Evolutionary conservation across 2,113 vertebrate genomes (phyloP).

Genomic region (Melozone crissalis): DNA sequence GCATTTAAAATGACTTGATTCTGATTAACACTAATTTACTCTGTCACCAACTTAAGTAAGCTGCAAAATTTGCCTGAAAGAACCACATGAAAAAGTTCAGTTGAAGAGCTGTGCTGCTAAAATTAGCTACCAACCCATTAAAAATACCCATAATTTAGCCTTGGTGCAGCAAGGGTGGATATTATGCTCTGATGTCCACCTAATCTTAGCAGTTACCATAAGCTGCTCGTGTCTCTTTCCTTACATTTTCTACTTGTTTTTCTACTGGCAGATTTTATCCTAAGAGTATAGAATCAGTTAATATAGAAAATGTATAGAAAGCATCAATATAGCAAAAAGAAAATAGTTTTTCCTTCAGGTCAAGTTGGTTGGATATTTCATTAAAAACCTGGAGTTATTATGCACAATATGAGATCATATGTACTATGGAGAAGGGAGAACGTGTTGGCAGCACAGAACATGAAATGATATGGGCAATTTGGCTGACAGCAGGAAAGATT

Average conservation of each 20-base stretch:
- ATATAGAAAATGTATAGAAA: background rate
- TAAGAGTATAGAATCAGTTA: background rate
- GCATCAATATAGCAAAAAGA: background rate
- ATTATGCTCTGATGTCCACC: background rate
- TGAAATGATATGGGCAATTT: background rate
- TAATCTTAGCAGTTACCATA: background rate
- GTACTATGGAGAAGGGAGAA: background rate
- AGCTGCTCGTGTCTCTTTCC: background rate
- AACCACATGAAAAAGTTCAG: background rate
- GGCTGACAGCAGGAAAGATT: constrained; percentile 20
- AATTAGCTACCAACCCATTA: background rate
- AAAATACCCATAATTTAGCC: background rate
- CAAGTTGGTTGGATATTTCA: background rate
- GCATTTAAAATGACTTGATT: background rate
- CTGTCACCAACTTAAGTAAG: background rate
- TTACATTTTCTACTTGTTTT: background rate
- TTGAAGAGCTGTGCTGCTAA: background rate
- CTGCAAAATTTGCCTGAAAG: background rate
- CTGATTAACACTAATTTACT: background rate
- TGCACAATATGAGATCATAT: background rate
- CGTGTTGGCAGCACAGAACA: background rate
- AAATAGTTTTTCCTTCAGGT: background rate
- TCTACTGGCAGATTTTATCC: background rate
- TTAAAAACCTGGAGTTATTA: background rate
- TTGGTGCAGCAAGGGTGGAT: background rate